Base-by-base conservation (phyloP, 2,888 invertebrate species). In the Caenorhabditis virilis region DNA sequence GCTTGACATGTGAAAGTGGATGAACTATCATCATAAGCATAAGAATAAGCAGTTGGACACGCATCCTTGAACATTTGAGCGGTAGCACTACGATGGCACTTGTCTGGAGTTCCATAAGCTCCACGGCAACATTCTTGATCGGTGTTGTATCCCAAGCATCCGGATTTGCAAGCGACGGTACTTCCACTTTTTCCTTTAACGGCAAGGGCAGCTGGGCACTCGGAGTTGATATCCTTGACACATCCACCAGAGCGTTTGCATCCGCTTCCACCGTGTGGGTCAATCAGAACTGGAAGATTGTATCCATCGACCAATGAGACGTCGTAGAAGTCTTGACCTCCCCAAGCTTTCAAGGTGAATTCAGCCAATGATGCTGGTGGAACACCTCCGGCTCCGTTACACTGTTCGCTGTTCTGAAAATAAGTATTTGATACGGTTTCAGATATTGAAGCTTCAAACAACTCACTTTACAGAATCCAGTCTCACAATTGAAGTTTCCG, bases 21-120 rank as follows among this genome's bases (percentile, higher is more conserved):
- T 49, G 85, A 84, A 33, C 81, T 73, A 69, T 87, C 87, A 78
- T 87, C 87, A 69, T 87, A 87, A n/a, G 87, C 86, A 69, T 87
- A 87, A 58, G 86, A 86, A 80, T 87, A 87, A 13, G 87, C 87
- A 54, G 85, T 85, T 1, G 87, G 87, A 72, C 87, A 87, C 13
- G 83, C 79, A 1, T 76, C 64, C 73, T 87, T 87, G 81, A 87
- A 86, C 62, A 83, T 83, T 2, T 78, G 55, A 25, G 59, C 56
- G 27, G 53, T 54, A n/a, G 46, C 47, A 20, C 52, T 50, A n/a
- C 50, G 56, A 16, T 83, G 81, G 75, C 87, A 87, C n/a, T 84
- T 85, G 51, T 85, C 78, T 2, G 86, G 86, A 11, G 73, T 81
- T 35, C 82, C 80, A 64, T 85, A 84, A 0, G 80, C 80, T 3